These are phyloP conservation scores for Tuberolachnus salignus DNA, from an alignment of 2,888 invertebrate species.

Conservation along the genomic window DNA sequence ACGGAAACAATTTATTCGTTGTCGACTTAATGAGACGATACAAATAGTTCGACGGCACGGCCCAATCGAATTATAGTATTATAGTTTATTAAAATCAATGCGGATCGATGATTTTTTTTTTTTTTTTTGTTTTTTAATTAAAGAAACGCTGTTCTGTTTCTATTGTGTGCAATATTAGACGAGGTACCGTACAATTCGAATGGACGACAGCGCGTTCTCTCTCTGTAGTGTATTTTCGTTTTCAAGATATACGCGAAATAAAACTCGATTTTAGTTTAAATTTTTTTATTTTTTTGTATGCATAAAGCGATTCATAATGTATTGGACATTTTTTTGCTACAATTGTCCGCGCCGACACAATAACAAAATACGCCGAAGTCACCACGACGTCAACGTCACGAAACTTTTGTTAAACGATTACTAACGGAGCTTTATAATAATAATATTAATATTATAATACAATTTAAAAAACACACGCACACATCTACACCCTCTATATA, in stretches of 20 bases:
- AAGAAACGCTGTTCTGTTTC: background rate
- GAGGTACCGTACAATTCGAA: background rate
- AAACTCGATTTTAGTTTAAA: background rate
- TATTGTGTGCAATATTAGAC: too few relatives aligned
- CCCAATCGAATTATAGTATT: background rate
- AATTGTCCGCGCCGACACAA: slow-evolving; percentile 1
- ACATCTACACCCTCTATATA: too few relatives aligned
- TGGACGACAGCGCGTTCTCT: background rate
- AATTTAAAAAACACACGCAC: background rate
- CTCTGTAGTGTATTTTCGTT: background rate
- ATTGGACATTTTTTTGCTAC: background rate
- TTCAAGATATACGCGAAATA: slow-evolving; percentile 7
- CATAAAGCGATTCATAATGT: slow-evolving; percentile 1
- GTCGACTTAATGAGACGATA: background rate
- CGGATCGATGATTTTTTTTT: too few relatives aligned
- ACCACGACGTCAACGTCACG: slow-evolving; percentile 16
- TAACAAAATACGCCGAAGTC: background rate
- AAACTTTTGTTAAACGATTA: slow-evolving; percentile 14
- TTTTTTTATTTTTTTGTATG: background rate
- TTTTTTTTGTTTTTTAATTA: background rate
- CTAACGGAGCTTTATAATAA: slow-evolving; percentile 8
- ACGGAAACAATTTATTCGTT: background rate
- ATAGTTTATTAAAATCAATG: background rate
- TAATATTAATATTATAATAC: slow-evolving; percentile 25
- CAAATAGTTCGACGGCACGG: background rate